These are phyloP conservation scores for Arvicanthis niloticus DNA, from an alignment of 2,113 vertebrate genomes.

Conservation along the genomic window DNA sequence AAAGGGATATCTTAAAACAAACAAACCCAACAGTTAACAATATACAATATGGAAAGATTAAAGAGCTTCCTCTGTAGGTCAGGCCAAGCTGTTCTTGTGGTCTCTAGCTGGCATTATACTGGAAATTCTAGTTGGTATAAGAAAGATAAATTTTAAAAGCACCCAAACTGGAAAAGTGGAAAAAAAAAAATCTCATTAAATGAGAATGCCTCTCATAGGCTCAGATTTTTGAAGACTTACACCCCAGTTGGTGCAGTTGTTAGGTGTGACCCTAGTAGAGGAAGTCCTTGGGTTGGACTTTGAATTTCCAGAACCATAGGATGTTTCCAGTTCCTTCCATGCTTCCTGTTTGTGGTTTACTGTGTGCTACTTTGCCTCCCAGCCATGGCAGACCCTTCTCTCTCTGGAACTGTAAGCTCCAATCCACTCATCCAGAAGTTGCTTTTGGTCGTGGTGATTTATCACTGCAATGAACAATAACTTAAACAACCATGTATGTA, in stretches of 20 bases:
- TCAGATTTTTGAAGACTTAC: not conserved
- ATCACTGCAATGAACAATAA: not conserved
- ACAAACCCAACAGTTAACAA: not conserved
- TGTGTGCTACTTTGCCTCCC: not conserved
- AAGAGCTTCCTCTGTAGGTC: not conserved
- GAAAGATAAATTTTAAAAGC: slow-evolving; percentile 25
- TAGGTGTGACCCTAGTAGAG: not conserved
- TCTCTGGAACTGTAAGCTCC: not conserved
- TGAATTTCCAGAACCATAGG: not conserved
- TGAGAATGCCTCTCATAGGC: not conserved
- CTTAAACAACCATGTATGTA: not conserved
- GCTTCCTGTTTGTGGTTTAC: not conserved
- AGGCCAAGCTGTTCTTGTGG: not conserved
- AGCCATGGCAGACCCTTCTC: not conserved
- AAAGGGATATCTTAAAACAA: not conserved
- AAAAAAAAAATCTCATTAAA: not conserved
- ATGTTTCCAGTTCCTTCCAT: not conserved
- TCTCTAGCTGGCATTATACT: not conserved
- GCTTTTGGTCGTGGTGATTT: not conserved
- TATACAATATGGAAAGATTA: not conserved
- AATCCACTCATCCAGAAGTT: not conserved
- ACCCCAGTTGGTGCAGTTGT: not conserved
- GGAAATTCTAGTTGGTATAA: not conserved
- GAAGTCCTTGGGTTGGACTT: not conserved
- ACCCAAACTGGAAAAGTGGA: not conserved